Base-by-base conservation (phyloP, 1,140 invertebrate species). In the Trichonephila clavata region DNA sequence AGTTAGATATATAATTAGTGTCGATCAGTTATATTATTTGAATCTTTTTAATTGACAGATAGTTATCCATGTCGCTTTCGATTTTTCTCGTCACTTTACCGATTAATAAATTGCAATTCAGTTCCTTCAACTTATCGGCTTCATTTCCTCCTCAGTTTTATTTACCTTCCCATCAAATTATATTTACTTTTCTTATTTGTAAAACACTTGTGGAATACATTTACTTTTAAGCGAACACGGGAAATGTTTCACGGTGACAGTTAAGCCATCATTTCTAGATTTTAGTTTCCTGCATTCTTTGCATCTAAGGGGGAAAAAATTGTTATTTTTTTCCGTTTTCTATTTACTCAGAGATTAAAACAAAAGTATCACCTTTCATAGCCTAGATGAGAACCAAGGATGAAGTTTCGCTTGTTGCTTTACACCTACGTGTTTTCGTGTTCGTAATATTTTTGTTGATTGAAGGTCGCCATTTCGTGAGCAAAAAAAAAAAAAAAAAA, bases 311-410 rank as follows among this genome's bases (percentile, higher is more conserved):
- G n/a, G 13, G n/a, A 2, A 60, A 86, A 86, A 14, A 3, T 27
- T n/a, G 59, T 27, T 27, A 10, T 61, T n/a, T 86, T 63, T 39
- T 61, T 50, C 84, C 57, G 21, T 61, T 68, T 88, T 21, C 32
- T 88, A 43, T 71, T 88, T 88, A 24, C 60, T 8, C 32, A 88
- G 39, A 68, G 32, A 88, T 88, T 71, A 71, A 27, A 88, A 68
- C 71, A 77, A 39, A 65, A 63, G 63, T 88, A 88, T 88, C 86
- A 88, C 86, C 32, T 68, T 50, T 88, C 86, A 68, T 10, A 24
- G 50, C 21, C 18, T 39, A 32, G 18, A 14, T 88, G 14, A 32
- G 43, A 43, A 57, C 63, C 86, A 88, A 88, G 86, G 86, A 88
- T 88, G 68, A 68, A 50, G 24, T 63, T 88, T 88, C 27, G 50